Base-by-base conservation (phyloP, 2,888 invertebrate genomes). In the Drosophila mulleri region DNA sequence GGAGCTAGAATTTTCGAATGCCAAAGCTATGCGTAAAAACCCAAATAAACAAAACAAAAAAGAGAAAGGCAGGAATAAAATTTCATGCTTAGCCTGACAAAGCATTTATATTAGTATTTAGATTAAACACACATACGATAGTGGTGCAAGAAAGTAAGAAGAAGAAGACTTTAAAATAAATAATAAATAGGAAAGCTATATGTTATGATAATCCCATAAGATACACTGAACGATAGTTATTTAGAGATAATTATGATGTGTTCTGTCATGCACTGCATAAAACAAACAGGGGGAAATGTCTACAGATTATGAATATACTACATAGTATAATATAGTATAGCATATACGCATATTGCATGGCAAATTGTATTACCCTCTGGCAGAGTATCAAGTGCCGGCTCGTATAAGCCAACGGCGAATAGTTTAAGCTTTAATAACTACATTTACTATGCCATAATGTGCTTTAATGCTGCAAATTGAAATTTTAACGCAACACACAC, bases 401-500 rank as follows among this genome's bases (percentile, higher is more conserved):
- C 50, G 14, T 67, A 59, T 58, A 65, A 67, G 52, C 59, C 52
- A 65, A 65, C 64, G 35, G 52, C 61, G 65, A 67, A 72, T 70
- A 71, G 76, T 76, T 73, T 65, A 73, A 74, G 78, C 78, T 82
- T 88, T 89, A 83, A 88, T 89, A 84, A 89, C 89, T 84, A 78
- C 77, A 88, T 89, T 88, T 86, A 68, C 75, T 56, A 45, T 53
- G 50, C 67, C 74, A 60, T 84, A 84, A 88, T 79, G 70, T 84
- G 71, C 79, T 87, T 84, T 79, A 87, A 83, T 87, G 75, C 67
- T 59, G 66, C 65, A 84, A 87, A 87, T 88, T 87, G 83, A 88
- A 84, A 88, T 88, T 86, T 85, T 85, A 88, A 80, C 82, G 70
- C 80, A 29, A 29, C 42, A 18, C 35, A 35, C 35, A 35, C 35